A percentile compares a stretch with the other conserved stretches of the same genome.
Conservation (phyloP, 2,113 vertebrate genomes). For the Tupaia chinensis region DNA sequence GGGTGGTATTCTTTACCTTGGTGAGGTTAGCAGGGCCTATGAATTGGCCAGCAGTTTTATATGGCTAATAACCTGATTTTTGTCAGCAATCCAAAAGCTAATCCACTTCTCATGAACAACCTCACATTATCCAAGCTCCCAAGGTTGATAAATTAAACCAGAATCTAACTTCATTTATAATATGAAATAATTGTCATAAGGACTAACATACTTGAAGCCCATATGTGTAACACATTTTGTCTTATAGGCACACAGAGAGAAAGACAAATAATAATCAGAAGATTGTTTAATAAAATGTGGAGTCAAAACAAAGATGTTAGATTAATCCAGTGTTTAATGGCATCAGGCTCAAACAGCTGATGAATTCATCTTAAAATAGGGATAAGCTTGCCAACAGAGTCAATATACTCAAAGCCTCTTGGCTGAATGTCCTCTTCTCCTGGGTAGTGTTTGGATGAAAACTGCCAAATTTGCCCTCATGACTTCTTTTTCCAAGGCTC, state of each 20-base stretch:
- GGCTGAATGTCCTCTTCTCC: slow-evolving; percentile 41
- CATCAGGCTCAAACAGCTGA: slow-evolving; percentile 41
- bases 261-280: slow-evolving; percentile 49
- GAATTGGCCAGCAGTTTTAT: slow-evolving; percentile 22
- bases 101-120: slow-evolving; percentile 25
- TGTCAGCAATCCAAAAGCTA: slow-evolving; percentile 52
- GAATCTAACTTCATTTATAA: slow-evolving; percentile 61
- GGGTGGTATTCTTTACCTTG: slow-evolving; percentile 23
- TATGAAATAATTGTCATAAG: slow-evolving; percentile 50
- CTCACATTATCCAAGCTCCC: slow-evolving; percentile 41
- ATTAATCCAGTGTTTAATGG: slow-evolving; percentile 52
- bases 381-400: slow-evolving; percentile 32
- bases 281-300: slow-evolving; percentile 49
- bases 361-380: slow-evolving; percentile 60
- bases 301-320: slow-evolving; percentile 61
- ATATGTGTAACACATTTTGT: slow-evolving; percentile 45
- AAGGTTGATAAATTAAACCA: slow-evolving; percentile 51
- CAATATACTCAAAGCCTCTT: neutral
- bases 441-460: neutral
- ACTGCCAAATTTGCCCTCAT: slow-evolving; percentile 38
- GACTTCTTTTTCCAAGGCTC: slow-evolving; percentile 39
- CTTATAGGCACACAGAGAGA: slow-evolving; percentile 5
- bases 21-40: neutral
- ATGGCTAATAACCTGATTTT: slow-evolving; percentile 37
- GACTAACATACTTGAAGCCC: slow-evolving; percentile 8